phyloP scores from a whole-genome alignment of 37 sponge, comb jelly and placozoan genomes.

The Cliona cf. orientalis region DNA sequence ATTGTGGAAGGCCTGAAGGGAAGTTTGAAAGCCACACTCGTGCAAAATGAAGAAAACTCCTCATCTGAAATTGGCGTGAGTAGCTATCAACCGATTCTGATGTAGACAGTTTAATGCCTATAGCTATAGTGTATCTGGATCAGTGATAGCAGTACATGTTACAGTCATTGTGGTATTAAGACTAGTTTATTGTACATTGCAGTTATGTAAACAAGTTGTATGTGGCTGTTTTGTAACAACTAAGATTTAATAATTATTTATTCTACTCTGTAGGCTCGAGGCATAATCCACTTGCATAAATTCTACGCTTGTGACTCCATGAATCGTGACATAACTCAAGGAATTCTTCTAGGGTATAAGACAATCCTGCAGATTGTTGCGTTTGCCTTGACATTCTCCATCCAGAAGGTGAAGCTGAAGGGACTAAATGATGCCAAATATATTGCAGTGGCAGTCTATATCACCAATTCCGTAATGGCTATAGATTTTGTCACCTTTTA shows the following conservation, averaged over 20 bases:
- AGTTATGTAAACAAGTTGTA: no score
- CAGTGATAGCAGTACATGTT: no score
- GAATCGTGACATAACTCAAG: slow-evolving; percentile 9
- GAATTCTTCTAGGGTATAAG: slow-evolving; percentile 50
- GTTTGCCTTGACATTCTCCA: slow-evolving; percentile 37
- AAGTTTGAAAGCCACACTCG: neutral
- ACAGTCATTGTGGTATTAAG: no score
- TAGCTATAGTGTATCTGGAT: no score
- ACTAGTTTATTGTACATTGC: no score
- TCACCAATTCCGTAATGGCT: slow-evolving; percentile 36
- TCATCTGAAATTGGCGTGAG: slow-evolving; percentile 13
- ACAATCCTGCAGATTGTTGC: slow-evolving; percentile 49
- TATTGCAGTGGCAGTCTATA: slow-evolving; percentile 49
- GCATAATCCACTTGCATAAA: neutral
- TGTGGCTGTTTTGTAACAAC: no score
- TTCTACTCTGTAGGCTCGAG: neutral
- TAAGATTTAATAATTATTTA: neutral
- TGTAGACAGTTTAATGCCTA: no score
- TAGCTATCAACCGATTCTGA: no score
- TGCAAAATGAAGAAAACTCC: neutral
- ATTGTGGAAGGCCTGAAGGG: neutral
- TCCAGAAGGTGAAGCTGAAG: slow-evolving; percentile 57
- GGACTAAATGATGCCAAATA: slow-evolving; percentile 48
- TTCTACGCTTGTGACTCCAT: slow-evolving; percentile 24
- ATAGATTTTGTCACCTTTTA: slow-evolving; percentile 18